Base-by-base conservation (phyloP, 2,888 invertebrate genomes). In the Atrina japonica region DNA sequence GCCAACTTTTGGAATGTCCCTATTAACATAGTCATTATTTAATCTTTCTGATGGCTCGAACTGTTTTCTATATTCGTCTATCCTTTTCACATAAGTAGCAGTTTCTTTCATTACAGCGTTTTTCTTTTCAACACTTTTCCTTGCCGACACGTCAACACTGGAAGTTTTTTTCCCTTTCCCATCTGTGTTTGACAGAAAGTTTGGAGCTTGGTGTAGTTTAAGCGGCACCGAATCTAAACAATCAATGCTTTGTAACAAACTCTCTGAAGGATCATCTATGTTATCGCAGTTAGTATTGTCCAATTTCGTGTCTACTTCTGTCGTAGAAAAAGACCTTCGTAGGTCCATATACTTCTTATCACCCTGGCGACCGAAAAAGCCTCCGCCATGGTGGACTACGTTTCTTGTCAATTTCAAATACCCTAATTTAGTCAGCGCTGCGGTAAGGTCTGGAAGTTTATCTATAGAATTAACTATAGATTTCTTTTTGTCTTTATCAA, bases 381-480 rank as follows among this genome's bases (percentile, higher is more conserved):
- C 71, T 6, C 71, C 71, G 11, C 71, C 71, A 52, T 66, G 55
- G 35, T 71, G 66, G 2, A 71, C 71, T n/a, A 66, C 71, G 30
- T 71, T 71, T 52, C 45, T 56, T 16, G 66, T 50, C 35, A 66
- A 49, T 52, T 67, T 66, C 25, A 71, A 45, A 25, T 71, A 71
- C 18, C 71, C 60, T 23, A 71, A 45, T 27, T 71, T 71, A 14
- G 66, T 55, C 14, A 71, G 25, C 1, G 71, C 61, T 43, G 61
- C 49, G 21, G 61, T 61, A 14, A 71, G 53, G 30, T 71, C 71
- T 5, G 71, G 71, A 30, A 66, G 56, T 50, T 60, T 66, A 21
- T 66, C 66, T 14, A 63, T 29, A 30, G 71, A 52, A 18, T 66
- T 56, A 2, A 61, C 27, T 7, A 70, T 30, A 21, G 66, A 41